Evolutionary conservation across 2,888 invertebrate genomes (phyloP).

Genomic region (Drosophila nigritarsus): DNA sequence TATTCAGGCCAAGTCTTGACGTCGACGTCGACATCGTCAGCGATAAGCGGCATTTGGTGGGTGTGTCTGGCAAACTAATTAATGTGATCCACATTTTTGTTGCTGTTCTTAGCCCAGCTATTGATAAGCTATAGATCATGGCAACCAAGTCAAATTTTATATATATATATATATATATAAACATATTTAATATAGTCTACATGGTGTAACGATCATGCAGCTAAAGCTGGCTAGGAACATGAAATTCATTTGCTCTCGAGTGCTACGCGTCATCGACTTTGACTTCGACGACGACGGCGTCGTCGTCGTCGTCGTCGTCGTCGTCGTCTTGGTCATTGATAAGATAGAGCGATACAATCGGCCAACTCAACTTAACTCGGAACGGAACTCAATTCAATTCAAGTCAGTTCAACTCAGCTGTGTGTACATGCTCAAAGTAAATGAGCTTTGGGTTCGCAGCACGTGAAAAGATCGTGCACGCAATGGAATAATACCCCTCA

Average conservation of each 20-base stretch:
- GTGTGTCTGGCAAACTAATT: slow-evolving; percentile 50
- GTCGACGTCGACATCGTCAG: slow-evolving; percentile 18
- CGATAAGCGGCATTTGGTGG: slow-evolving; percentile 52
- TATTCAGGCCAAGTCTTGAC: slow-evolving; percentile 41
- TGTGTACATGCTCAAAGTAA: slow-evolving; percentile 50
- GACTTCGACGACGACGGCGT: neutral
- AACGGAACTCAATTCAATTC: slow-evolving; percentile 12
- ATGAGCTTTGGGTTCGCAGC: slow-evolving; percentile 5
- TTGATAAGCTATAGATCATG: slow-evolving; percentile 42
- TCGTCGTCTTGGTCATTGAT: slow-evolving; percentile 43
- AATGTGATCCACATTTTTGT: slow-evolving; percentile 12
- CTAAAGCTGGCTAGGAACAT: slow-evolving; percentile 32
- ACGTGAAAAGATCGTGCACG: slow-evolving; percentile 69
- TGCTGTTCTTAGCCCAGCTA: neutral
- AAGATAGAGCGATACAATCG: slow-evolving; percentile 64
- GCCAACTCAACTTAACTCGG: slow-evolving; percentile 20
- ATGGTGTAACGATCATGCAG: slow-evolving; percentile 17
- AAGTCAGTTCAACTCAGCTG: slow-evolving; percentile 37
- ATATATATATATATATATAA: slow-evolving; percentile 1
- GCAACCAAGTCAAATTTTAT: slow-evolving; percentile 4
- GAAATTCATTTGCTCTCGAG: slow-evolving; percentile 17
- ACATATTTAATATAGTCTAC: too few species aligned
- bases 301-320: slow-evolving; percentile 1
- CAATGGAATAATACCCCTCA: slow-evolving; percentile 40
- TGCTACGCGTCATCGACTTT: slow-evolving; percentile 14